Base-by-base conservation (phyloP, 2,888 invertebrate genomes). In the Drosophila fungiperda region DNA sequence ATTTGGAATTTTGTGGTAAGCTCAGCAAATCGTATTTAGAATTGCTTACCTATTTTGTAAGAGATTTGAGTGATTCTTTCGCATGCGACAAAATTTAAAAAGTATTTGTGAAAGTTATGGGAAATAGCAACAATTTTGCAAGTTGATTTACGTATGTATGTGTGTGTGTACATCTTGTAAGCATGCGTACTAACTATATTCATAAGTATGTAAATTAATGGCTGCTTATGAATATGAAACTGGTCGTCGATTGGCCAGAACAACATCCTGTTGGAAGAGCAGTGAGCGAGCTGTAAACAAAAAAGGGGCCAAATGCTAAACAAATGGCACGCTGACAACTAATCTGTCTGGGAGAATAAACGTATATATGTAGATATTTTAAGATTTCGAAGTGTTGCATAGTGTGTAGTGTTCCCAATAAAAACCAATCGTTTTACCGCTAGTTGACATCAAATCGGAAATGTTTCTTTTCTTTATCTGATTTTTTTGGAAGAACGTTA, bases 361-460 rank as follows among this genome's bases (percentile, higher is more conserved):
- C 38, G 38, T 26, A 17, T 9, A 48, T 8, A 48, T 26, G 17
- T 40, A 54, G 33, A 49, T 12, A 26, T 26, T 1, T 4, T 15
- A 3, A 61, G 48, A 60, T 61, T 3, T 20, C 7, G 48, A 40
- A 40, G 49, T 45, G 48, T 45, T 32, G 45, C 29, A 57, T 29
- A 57, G 38, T 29, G 29, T 32, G 42, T n/a, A 3, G 50, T 59
- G 78, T 81, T 48, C 84, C 76, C 82, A 86, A 86, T 89, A 73
- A 72, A 65, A 73, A 78, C 65, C 70, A 89, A 87, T 78, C 68
- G 49, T 52, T 89, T 84, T 85, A 91, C 90, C 91, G 90, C 83
- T 91, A 91, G 76, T 65, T 91, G 90, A 91, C 90, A 91, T 82
- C 75, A 78, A 90, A 88, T 86, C 79, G 77, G 76, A 83, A 90